Evolutionary conservation across 2,113 vertebrate genomes (phyloP).

Genomic region (Pelmatolapia mariae): DNA sequence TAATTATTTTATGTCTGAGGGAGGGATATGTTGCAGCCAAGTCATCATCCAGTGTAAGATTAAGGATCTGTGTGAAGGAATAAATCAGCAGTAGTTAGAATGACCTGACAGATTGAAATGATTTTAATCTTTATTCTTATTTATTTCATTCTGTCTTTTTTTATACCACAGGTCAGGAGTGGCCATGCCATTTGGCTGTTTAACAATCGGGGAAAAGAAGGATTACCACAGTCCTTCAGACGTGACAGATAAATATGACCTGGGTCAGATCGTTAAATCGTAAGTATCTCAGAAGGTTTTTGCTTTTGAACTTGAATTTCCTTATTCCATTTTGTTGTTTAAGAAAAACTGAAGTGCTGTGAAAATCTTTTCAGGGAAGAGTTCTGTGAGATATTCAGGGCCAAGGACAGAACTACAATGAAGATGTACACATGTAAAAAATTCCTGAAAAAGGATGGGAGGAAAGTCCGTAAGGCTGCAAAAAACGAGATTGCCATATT

Average conservation of each 20-base stretch:
- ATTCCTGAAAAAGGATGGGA: conserved; percentile 94
- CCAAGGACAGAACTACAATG: conserved; percentile 91
- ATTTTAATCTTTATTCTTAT: background rate
- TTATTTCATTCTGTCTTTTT: background rate
- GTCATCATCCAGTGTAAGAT: conserved; percentile 4
- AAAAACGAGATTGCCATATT: conserved; percentile 98
- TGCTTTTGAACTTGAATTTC: background rate
- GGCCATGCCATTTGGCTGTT: conserved; percentile 98
- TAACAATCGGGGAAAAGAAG: conserved; percentile 96
- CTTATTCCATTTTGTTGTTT: background rate
- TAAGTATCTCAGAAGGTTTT: conserved; percentile 68
- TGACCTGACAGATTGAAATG: background rate
- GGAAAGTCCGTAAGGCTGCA: conserved; percentile 95
- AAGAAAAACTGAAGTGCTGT: background rate
- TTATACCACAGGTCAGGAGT: conserved; percentile 69
- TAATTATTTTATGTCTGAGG: background rate
- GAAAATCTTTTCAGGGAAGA: conserved; percentile 82
- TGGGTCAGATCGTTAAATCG: conserved; percentile 98
- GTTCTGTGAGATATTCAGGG: conserved; percentile 97
- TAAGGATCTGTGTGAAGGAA: background rate
- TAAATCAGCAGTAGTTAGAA: background rate
- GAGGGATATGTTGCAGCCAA: background rate
- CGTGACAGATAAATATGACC: conserved; percentile 97
- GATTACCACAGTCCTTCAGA: conserved; percentile 96
- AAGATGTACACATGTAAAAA: conserved; percentile 98